Evolutionary conservation across 35 echinoderm and acorn worm genomes (phyloP), one percentile per base, ranked within the genome.

Genomic region (Heliocidaris erythrogramma): DNA sequence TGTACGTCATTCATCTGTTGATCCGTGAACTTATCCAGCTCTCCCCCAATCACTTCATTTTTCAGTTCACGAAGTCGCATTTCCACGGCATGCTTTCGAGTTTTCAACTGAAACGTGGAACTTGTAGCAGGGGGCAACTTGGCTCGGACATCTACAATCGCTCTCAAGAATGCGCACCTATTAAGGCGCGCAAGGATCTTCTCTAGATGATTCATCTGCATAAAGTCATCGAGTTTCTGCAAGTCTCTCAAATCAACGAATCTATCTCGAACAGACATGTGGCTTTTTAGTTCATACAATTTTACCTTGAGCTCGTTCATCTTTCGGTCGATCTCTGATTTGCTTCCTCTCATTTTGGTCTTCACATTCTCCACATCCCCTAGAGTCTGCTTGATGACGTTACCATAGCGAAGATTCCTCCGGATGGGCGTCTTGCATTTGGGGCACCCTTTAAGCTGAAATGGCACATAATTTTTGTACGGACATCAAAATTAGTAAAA

Each of bases 381-480:
- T 17, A 96, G 95, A 30, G 93, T 93, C 49, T 96, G 85, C 42
- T 97, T 96, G 86, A 97, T 96, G 14, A 94, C 86, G 65, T 95
- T 99, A 50, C 96, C 93, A 50, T 99, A 97, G 9, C 98, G 94
- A 13, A 97, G 60, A 69, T 96, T 99, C 27, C 95, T 95, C 49
- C 97, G 86, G n/a, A 99, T 96, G 7, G 95, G 94, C 5, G 98
- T 97, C 48, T 99, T 99, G 86, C 98, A 99, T 94, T 96, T 96
- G 30, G 98, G 98, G 87, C 96, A 96, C 5, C 48, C 59, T 53
- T 96, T 96, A 48, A 96, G 24, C 90, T 95, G 94, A 86, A 35
- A 56, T 9, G 6, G 42, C 21, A 32, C 47, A 32, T 30, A 89
- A 47, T 42, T 42, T 42, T 42, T 42, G 35, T 5, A 89, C 7